A percentile compares a stretch with the other conserved stretches of the same genome.
phyloP scores from a whole-genome alignment of 2,888 invertebrate genomes.

The Xylota sylvarum region DNA sequence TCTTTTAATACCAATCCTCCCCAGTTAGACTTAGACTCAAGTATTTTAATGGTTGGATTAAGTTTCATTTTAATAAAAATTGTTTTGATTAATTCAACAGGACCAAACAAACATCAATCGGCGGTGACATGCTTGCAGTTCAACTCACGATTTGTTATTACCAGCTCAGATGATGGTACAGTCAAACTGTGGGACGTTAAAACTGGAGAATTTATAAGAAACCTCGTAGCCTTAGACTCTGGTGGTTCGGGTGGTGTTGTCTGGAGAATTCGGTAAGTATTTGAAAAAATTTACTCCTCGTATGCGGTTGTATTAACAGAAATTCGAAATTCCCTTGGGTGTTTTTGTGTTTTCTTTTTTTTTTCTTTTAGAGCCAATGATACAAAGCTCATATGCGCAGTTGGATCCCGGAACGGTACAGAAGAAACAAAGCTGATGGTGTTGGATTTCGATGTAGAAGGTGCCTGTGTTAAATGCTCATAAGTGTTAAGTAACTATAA shows the following conservation, averaged over 20 bases:
- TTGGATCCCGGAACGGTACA: conserved; percentile 98
- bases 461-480: conserved; percentile 87
- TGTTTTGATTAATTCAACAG: conserved; percentile 85
- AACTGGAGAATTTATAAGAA: conserved; percentile 98
- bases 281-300: background rate
- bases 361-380: conserved; percentile 89
- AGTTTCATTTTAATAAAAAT: no score
- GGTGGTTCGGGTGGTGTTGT: conserved; percentile 99
- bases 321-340: background rate
- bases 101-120: conserved; percentile 98
- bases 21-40: no score
- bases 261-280: conserved; percentile 93
- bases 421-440: conserved; percentile 99
- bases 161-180: conserved; percentile 99
- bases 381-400: conserved; percentile 98
- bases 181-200: conserved; percentile 99
- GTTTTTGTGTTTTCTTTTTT: background rate
- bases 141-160: conserved; percentile 98
- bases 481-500: conserved; percentile 79
- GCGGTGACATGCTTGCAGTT: conserved; percentile 99
- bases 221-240: conserved; percentile 96
- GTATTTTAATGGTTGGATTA: no score
- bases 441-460: conserved; percentile 97
- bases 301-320: background rate
- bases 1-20: no score